Percentiles rank a stretch among this genome's conserved stretches.
Evolutionary conservation across 2,797 vertebrate genomes (phyloP).

Genomic region (Uromys caudimaculatus): DNA sequence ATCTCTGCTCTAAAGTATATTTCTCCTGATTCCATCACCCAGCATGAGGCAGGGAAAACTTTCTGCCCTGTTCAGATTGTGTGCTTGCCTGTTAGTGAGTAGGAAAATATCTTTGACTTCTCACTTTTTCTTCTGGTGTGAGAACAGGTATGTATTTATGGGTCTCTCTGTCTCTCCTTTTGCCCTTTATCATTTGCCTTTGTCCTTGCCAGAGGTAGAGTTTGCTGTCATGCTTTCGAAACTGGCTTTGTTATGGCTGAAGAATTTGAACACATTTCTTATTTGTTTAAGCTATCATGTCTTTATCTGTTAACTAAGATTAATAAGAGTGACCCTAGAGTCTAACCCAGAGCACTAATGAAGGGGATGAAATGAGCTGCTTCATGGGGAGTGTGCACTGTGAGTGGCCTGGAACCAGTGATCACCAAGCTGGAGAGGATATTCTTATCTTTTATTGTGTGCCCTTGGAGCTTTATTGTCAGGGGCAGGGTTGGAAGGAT

Average conservation of each 20-base stretch:
- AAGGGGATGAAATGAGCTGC: not conserved
- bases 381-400: not conserved
- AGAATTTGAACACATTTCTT: not conserved
- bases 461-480: slow-evolving; percentile 42
- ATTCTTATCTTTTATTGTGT: not conserved
- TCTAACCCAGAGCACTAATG: not conserved
- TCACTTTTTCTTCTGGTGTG: not conserved
- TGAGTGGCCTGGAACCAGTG: not conserved
- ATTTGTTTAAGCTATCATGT: not conserved
- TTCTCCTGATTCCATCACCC: not conserved
- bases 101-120: not conserved
- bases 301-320: not conserved
- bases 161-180: not conserved
- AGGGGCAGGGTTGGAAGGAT: slow-evolving; percentile 41
- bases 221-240: not conserved
- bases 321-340: not conserved
- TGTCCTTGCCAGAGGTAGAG: not conserved
- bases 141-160: not conserved
- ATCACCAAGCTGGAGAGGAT: not conserved
- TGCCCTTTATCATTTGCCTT: not conserved
- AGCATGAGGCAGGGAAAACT: not conserved
- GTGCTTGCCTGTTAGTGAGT: not conserved
- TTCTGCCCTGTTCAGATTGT: not conserved
- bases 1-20: not conserved
- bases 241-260: not conserved